Evolutionary conservation across 2,797 vertebrate genomes (phyloP), one percentile per base, ranked within the genome.

Genomic region (Lepilemur ruficaudatus): DNA sequence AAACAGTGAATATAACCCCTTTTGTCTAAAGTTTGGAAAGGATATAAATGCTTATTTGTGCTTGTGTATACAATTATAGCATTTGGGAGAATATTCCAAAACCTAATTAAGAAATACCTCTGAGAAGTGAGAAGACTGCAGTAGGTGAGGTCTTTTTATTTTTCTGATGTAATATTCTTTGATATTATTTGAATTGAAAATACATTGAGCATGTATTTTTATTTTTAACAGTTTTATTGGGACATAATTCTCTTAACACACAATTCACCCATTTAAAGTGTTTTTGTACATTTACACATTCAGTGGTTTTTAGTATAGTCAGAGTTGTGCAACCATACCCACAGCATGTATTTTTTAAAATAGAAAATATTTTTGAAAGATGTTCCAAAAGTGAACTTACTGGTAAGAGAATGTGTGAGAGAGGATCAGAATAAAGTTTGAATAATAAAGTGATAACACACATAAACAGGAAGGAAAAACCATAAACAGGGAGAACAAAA

Each of bases 341-440:
- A n/a, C 1, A 46, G 63, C 30, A 46, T 43, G 22, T 48, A 57
- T 57, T 65, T 95, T 35, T 48, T 88, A 30, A 41, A 91, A 69
- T 65, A n/a, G 88, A 90, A 90, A 89, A 65, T 38, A 72, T 23
- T 84, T 72, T 48, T 89, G 52, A 91, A 73, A 94, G 91, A 52
- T 28, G 63, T 32, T 80, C 63, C 30, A 48, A 55, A 93, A 65
- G 48, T 61, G 57, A 91, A 92, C 41, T 82, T 63, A 70, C 3
- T 59, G 28, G 73, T 43, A 96, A 91, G 70, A 89, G 35, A 82
- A 70, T 67, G 32, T 46, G 28, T 48, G 52, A 22, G 69, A 91
- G 28, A 94, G 2, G 22, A 18, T 90, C 52, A 85, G 57, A 67
- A 67, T 30, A 65, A 91, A 43, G 23, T 78, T 1, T 79, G 76